Conservation (phyloP, 2,113 vertebrate genomes). For the Oreotrochilus melanogaster region DNA sequence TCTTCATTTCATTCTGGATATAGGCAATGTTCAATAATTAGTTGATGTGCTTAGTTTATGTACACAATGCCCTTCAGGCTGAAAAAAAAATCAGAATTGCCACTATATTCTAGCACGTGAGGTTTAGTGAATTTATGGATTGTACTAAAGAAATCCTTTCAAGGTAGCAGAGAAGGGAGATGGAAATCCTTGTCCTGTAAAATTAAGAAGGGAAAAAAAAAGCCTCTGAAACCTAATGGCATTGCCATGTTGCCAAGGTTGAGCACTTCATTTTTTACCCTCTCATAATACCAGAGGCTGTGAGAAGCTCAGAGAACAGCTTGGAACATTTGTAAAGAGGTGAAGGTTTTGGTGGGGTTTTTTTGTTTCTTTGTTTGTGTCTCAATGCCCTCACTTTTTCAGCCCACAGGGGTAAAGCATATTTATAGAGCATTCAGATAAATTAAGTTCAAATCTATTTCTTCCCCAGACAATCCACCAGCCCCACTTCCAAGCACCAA, state of each 20-base stretch:
- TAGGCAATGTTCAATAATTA: neutral
- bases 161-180: neutral
- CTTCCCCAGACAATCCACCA: neutral
- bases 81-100: neutral
- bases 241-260: neutral
- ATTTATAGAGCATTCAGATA: neutral
- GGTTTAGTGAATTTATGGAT: neutral
- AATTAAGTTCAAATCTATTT: neutral
- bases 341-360: neutral
- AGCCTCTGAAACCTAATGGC: neutral
- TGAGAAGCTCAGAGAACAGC: neutral
- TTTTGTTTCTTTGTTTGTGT: neutral
- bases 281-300: neutral
- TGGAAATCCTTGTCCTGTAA: neutral
- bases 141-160: neutral
- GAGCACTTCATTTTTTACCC: neutral
- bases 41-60: neutral
- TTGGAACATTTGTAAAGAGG: neutral
- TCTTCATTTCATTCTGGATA: neutral
- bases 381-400: neutral
- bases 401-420: neutral
- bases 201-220: neutral
- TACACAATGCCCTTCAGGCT: accelerated
- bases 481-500: neutral
- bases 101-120: neutral